Evolutionary conservation across 2,888 invertebrate genomes (phyloP), one percentile per base, ranked within the genome.

Genomic region (Morpho helenor): DNA sequence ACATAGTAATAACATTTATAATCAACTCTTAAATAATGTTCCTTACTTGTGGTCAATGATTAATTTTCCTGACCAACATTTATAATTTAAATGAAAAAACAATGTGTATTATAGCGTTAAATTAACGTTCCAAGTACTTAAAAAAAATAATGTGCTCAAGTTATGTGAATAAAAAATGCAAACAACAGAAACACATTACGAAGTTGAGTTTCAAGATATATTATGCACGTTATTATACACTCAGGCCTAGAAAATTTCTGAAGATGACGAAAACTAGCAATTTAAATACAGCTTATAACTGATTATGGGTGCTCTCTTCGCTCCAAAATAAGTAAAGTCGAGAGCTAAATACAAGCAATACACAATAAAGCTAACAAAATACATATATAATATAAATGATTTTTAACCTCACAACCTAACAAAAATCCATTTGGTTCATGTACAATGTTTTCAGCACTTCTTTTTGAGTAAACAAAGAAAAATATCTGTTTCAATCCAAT

Each of bases 391-490:
- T 86, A 86, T 84, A 87, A 88, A 89, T 87, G 87, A 90, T 90
- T 89, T 89, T 89, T 87, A 88, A 87, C 86, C 83, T 82, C 84
- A 78, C 85, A 87, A 88, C 84, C 83, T 87, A 87, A 87, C 82
- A 82, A 85, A 70, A 84, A 82, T 71, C 74, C 74, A 75, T 82
- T 78, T 72, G 79, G 79, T 80, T 81, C 82, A 82, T 84, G 73
- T 82, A 83, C 82, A 82, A 80, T 60, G 76, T 70, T 74, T 72
- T 79, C 71, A 75, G 80, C 78, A 80, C 80, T 75, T 64, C 52
- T 53, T 53, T 9, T 45, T 45, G n/a, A 10, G 10, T 7, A 45
- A 45, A 43, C 3, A 8, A n/a, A 10, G 10, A n/a, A 10, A n/a
- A 10, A 45, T 45, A 10, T 45, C 7, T 54, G 55, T 59, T 59